Conservation (phyloP, 2,888 invertebrate species). For the Cancer borealis region DNA sequence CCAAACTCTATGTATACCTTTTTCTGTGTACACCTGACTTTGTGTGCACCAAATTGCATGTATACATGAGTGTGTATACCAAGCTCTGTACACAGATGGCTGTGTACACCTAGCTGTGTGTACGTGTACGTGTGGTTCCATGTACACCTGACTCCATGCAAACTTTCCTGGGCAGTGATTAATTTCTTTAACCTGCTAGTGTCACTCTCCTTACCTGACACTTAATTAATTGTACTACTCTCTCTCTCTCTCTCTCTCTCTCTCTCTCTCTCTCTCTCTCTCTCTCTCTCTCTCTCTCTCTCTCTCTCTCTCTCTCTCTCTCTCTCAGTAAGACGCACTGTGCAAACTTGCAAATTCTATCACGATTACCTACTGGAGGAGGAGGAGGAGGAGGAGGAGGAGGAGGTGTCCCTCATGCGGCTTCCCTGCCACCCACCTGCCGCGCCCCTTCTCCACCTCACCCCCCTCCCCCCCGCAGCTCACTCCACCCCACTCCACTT, state of each 20-base stretch:
- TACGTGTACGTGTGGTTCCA: too few relatives aligned
- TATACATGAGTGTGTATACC: neutral
- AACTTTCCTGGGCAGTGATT: neutral
- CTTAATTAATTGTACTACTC: neutral
- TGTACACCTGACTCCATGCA: neutral
- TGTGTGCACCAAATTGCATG: neutral
- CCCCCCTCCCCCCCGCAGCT: neutral
- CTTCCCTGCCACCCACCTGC: constrained; percentile 1
- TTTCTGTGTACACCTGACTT: neutral
- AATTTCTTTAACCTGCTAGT: neutral
- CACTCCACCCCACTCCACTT: neutral
- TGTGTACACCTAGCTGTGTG: neutral
- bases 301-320: constrained; percentile 21
- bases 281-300: constrained; percentile 4
- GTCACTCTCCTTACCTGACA: constrained; percentile 13
- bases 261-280: constrained; percentile 25
- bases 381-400: neutral
- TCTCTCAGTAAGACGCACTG: constrained; percentile 7
- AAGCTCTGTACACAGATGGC: neutral
- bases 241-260: neutral
- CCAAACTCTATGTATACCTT: neutral
- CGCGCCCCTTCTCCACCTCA: neutral
- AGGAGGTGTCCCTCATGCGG: neutral
- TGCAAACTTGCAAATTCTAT: constrained; percentile 55
- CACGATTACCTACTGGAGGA: constrained; percentile 26